These are phyloP conservation scores for Drosophila anomalipes DNA, from an alignment of 2,888 invertebrate species.

Conservation along the genomic window DNA sequence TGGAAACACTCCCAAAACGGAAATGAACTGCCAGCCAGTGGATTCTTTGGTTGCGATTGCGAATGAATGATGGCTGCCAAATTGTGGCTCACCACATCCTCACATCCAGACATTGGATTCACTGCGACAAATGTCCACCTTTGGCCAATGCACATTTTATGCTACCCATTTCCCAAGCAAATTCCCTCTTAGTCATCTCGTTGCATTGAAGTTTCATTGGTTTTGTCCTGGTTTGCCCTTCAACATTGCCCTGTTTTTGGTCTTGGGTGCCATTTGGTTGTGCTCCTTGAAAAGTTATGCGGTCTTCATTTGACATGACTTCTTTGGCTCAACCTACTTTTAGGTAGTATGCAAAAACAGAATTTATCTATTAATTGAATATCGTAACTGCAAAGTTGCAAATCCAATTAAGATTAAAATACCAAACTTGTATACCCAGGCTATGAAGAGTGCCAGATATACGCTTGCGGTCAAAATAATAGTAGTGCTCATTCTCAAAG, in stretches of 20 bases:
- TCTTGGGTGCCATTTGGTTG: conserved; percentile 29
- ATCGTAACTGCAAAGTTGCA: background rate
- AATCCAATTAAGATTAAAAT: conserved; percentile 3
- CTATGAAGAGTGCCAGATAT: background rate
- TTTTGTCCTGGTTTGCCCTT: background rate
- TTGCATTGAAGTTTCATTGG: background rate
- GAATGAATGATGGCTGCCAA: conserved; percentile 6
- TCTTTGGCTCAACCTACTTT: background rate
- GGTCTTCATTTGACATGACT: background rate
- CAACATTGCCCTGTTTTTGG: conserved; percentile 15
- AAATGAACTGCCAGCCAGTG: conserved; percentile 63
- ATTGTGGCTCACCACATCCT: conserved; percentile 6
- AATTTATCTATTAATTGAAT: background rate
- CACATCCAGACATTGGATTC: background rate
- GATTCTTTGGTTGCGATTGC: conserved; percentile 50
- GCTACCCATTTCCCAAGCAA: background rate
- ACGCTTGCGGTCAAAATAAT: background rate
- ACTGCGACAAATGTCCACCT: conserved; percentile 11
- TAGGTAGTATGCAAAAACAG: background rate
- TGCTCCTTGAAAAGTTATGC: background rate
- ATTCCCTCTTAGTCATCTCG: background rate
- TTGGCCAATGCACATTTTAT: background rate
- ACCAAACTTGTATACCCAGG: background rate
- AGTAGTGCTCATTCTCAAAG: background rate
- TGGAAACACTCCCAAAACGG: conserved; percentile 54